Evolutionary conservation across 1,140 invertebrate genomes (phyloP), one percentile per base, ranked within the genome.

Genomic region (Aphaenogaster floridana): DNA sequence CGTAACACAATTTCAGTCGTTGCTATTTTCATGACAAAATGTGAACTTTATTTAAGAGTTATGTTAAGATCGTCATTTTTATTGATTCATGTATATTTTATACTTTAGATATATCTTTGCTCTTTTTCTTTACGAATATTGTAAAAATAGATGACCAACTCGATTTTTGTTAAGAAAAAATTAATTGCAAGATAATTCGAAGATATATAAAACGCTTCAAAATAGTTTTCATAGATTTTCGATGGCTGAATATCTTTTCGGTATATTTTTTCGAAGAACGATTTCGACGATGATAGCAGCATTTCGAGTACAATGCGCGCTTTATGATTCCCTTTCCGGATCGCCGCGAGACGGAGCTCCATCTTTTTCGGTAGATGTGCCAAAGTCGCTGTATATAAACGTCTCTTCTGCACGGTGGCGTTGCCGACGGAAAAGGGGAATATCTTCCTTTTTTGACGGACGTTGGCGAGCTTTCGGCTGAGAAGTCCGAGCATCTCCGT

Each of bases 301-400:
- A 61, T 83, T 61, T 85, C 50, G 61, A 77, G 21, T 61, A 78
- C 77, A 86, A 90, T 87, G 39, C 59, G 28, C 63, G 61, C n/a
- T 72, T 88, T 21, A 9, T 36, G 74, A 86, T 42, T 88, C 59
- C 36, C 36, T 21, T 83, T 61, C 59, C 72, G 59, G 68, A 11
- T 85, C 54, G 59, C 39, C 59, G 48, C 57, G 63, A 68, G 36
- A 80, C 78, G 84, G 66, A 79, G 74, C 34, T 85, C 52, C 71
- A 72, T 88, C 81, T 90, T 89, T 88, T 79, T 81, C 69, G 86
- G 71, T 87, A 88, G 64, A 88, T 57, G 66, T 90, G 86, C 89
- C 81, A 90, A 86, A 78, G 79, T 88, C 81, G 39, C 71, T 83
- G 81, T 90, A 88, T 91, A 86, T 91, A 91, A 90, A 90, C 77